Evolutionary conservation across 2,797 vertebrate species (phyloP).

Genomic region (Sciurus vulgaris): DNA sequence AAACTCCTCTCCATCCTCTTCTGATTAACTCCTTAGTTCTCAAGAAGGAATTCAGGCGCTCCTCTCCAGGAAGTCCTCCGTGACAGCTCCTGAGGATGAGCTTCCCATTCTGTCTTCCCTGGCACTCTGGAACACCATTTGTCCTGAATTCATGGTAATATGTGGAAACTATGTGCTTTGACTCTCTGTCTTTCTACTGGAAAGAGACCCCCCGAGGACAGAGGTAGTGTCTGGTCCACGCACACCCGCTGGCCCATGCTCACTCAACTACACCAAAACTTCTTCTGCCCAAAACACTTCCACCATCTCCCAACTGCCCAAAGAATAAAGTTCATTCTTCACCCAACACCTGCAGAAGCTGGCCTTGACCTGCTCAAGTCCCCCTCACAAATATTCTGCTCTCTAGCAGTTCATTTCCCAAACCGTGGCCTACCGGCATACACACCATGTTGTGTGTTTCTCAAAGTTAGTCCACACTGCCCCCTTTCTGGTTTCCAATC

Average conservation of each 20-base stretch:
- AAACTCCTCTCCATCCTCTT: not conserved
- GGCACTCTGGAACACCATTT: not conserved
- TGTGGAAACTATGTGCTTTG: not conserved
- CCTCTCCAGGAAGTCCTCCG: not conserved
- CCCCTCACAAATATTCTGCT: not conserved
- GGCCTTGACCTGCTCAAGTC: not conserved
- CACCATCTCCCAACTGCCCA: fast-evolving
- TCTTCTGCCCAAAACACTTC: not conserved
- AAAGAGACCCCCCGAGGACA: not conserved
- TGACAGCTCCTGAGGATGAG: not conserved
- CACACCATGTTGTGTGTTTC: not conserved
- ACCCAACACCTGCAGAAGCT: not conserved
- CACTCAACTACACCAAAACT: not conserved
- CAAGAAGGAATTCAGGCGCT: not conserved
- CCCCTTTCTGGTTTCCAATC: not conserved
- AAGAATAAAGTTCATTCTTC: not conserved
- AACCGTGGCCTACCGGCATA: fast-evolving
- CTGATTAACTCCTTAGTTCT: not conserved
- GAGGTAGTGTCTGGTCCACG: fast-evolving
- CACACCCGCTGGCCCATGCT: fast-evolving
- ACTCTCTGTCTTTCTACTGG: not conserved
- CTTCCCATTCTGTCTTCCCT: not conserved
- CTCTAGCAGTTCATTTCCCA: not conserved
- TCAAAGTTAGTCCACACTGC: not conserved
- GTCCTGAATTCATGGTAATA: not conserved